These are phyloP conservation scores for Platygyra sinensis DNA, from an alignment of 64 coral and sea anemone species.

Conservation along the genomic window DNA sequence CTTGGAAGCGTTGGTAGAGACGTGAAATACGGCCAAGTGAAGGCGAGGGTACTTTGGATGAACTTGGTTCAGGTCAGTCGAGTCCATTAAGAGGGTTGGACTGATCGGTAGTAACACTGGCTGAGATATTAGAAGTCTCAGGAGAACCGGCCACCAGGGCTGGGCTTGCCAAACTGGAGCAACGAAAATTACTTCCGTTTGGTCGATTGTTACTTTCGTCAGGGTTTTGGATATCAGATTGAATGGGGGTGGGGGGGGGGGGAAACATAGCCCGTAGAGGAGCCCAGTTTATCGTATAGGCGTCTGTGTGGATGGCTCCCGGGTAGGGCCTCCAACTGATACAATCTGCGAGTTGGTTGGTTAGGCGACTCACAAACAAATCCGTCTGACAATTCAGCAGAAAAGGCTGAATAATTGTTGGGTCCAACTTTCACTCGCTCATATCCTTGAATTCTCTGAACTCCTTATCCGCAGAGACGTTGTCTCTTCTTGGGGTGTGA, in stretches of 20 bases:
- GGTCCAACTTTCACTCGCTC: too few species aligned
- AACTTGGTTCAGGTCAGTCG: not conserved
- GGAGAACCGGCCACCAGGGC: too few species aligned
- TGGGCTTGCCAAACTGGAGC: slow-evolving; percentile 2
- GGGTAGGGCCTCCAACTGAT: slow-evolving; percentile 57
- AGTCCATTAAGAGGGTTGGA: too few species aligned
- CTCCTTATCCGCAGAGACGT: slow-evolving; percentile 10
- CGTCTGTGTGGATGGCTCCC: slow-evolving; percentile 18
- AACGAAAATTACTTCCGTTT: slow-evolving; percentile 4
- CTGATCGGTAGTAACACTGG: too few species aligned
- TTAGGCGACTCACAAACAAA: too few species aligned
- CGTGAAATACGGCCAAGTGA: slow-evolving; percentile 39
- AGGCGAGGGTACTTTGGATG: slow-evolving; percentile 32
- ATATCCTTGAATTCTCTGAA: not conserved
- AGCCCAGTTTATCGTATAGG: slow-evolving; percentile 4
- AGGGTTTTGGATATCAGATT: not conserved
- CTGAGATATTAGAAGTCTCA: too few species aligned
- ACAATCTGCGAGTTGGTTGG: slow-evolving; percentile 3
- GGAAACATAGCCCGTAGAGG: not conserved
- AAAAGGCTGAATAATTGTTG: too few species aligned
- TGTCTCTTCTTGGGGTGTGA: slow-evolving; percentile 12
- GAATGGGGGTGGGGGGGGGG: slow-evolving; percentile 15
- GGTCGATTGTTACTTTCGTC: too few species aligned
- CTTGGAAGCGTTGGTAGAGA: slow-evolving; percentile 32
- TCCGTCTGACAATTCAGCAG: too few species aligned